These are phyloP conservation scores for Drosophila atripex DNA, from an alignment of 2,888 invertebrate species.

Conservation along the genomic window DNA sequence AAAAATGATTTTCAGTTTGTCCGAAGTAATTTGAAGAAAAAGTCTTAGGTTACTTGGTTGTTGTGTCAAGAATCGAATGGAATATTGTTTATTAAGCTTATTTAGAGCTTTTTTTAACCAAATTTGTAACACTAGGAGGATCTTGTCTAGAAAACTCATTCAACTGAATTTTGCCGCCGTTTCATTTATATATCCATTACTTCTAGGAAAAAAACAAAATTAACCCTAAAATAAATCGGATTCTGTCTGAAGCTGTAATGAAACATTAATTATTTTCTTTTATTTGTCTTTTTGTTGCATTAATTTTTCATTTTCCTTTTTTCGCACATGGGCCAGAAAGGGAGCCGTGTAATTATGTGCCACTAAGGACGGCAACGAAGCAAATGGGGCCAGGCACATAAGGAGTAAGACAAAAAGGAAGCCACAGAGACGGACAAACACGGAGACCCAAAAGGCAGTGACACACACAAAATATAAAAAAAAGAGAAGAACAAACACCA, in stretches of 20 bases:
- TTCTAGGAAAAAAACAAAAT: conserved; percentile 19
- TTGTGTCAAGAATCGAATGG: no score
- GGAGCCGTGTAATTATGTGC: conserved; percentile 66
- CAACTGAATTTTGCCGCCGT: no score
- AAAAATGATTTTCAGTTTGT: neutral
- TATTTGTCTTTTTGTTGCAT: conserved; percentile 38
- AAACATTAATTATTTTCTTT: conserved; percentile 41
- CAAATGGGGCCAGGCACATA: conserved; percentile 65
- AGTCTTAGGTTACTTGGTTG: neutral
- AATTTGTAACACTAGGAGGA: no score
- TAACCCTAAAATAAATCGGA: conserved; percentile 27
- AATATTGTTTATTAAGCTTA: no score
- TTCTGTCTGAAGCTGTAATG: conserved; percentile 8
- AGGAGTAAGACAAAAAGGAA: conserved; percentile 30
- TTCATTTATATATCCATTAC: neutral
- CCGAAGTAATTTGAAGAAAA: neutral
- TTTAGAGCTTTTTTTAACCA: no score
- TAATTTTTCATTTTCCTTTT: conserved; percentile 54
- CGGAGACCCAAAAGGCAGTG: conserved; percentile 40
- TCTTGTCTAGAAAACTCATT: no score
- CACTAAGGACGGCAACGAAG: conserved; percentile 63
- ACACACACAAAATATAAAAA: conserved; percentile 47
- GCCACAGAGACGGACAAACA: conserved; percentile 24
- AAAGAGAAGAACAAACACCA: conserved; percentile 12
- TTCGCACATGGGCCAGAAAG: conserved; percentile 2